Percentiles rank a stretch among this genome's conserved stretches.
Evolutionary conservation across 2,888 invertebrate genomes (phyloP).

Genomic region (Macrostomum cliftonense): DNA sequence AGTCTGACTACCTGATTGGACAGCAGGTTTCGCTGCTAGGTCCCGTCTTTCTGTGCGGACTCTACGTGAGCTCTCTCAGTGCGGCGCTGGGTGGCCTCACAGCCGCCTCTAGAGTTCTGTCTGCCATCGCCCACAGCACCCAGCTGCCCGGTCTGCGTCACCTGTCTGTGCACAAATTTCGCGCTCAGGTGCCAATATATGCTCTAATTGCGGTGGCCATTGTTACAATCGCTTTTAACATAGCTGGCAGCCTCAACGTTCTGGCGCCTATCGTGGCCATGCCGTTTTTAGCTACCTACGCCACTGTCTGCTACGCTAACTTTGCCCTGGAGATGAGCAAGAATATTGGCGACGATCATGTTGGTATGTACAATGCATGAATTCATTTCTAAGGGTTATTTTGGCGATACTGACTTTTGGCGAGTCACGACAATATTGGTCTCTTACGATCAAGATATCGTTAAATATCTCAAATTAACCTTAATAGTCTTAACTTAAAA

Average conservation of each 20-base stretch:
- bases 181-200: conserved; percentile 80
- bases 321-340: conserved; percentile 68
- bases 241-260: conserved; percentile 76
- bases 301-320: conserved; percentile 85
- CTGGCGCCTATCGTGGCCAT: conserved; percentile 89
- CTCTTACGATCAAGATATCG: too few species aligned
- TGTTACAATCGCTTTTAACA: conserved; percentile 71
- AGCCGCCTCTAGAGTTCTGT: conserved; percentile 70
- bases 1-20: conserved; percentile 64
- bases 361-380: too few species aligned
- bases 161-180: conserved; percentile 24
- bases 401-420: too few species aligned
- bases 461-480: too few species aligned
- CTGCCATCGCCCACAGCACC: conserved; percentile 43
- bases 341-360: too few species aligned
- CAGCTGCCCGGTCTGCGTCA: conserved; percentile 1
- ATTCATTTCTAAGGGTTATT: too few species aligned
- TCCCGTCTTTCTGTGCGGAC: conserved; percentile 54
- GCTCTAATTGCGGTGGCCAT: conserved; percentile 71
- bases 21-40: conserved; percentile 7
- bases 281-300: conserved; percentile 85
- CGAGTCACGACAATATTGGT: too few species aligned
- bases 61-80: conserved; percentile 79
- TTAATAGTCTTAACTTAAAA: too few species aligned
- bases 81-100: conserved; percentile 84